A percentile compares a stretch with the other conserved stretches of the same genome.
These are phyloP conservation scores for Gymnobelideus leadbeateri DNA, from an alignment of 2,113 vertebrate species.

Conservation along the genomic window DNA sequence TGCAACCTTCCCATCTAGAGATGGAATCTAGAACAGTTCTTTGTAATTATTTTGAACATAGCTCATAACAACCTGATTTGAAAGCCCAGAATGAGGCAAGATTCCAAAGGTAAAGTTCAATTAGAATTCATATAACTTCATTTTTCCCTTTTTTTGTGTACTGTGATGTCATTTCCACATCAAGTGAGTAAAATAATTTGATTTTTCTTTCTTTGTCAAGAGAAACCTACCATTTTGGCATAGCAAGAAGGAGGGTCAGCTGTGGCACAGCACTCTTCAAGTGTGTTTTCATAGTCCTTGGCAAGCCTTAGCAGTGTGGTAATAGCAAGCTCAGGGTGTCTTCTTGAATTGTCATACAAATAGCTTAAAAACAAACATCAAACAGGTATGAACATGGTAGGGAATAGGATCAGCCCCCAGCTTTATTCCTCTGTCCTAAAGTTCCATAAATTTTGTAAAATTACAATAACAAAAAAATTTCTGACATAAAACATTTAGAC, in stretches of 20 bases:
- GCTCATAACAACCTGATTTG: neutral
- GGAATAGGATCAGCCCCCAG: neutral
- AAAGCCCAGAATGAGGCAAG: conserved; percentile 7
- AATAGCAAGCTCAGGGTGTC: conserved; percentile 67
- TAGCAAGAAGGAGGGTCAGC: conserved; percentile 77
- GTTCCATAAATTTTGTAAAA: neutral
- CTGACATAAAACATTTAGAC: neutral
- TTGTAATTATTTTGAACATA: conserved; percentile 12
- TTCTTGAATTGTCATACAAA: conserved; percentile 77
- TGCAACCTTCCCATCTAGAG: neutral
- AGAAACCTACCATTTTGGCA: conserved; percentile 75
- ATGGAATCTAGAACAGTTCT: neutral
- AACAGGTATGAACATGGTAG: neutral
- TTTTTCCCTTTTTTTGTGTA: neutral
- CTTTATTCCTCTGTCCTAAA: neutral
- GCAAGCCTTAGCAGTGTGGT: conserved; percentile 64
- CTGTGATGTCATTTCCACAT: neutral
- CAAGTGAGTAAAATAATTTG: fast-evolving
- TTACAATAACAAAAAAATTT: neutral
- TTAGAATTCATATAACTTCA: neutral
- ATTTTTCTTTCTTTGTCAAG: neutral
- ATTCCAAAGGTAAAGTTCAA: conserved; percentile 33
- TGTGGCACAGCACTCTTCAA: conserved; percentile 84
- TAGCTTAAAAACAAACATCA: conserved; percentile 76
- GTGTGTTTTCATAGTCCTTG: conserved; percentile 75